Conservation (phyloP, 2,888 invertebrate genomes). For the Lithophane ornitopus region DNA sequence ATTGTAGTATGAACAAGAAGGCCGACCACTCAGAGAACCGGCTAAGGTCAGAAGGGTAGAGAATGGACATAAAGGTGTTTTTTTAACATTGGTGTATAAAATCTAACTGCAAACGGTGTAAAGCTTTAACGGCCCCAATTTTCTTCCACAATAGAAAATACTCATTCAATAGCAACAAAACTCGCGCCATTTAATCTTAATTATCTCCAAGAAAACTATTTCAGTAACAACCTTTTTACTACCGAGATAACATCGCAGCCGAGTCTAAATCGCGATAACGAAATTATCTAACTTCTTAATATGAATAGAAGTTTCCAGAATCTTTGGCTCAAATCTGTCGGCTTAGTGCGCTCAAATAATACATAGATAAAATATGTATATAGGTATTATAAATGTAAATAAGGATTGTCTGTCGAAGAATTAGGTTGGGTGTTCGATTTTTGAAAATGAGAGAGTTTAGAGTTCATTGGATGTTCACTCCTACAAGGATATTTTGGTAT, state of each 20-base stretch:
- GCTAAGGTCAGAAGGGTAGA: background rate
- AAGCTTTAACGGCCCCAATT: slow-evolving; percentile 19
- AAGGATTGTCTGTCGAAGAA: background rate
- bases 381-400: slow-evolving; percentile 40
- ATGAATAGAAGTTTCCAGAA: slow-evolving; percentile 58
- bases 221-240: slow-evolving; percentile 54
- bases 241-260: slow-evolving; percentile 54
- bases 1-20: background rate
- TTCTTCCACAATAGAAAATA: slow-evolving; percentile 45
- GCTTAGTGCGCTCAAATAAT: slow-evolving; percentile 20
- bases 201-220: slow-evolving; percentile 54
- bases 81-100: background rate
- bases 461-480: background rate
- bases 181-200: slow-evolving; percentile 34
- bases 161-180: slow-evolving; percentile 34
- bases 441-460: background rate
- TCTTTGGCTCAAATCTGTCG: slow-evolving; percentile 29
- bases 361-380: slow-evolving; percentile 24
- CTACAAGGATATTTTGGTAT: too few species aligned
- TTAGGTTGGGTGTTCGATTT: background rate
- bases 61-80: background rate
- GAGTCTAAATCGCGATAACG: slow-evolving; percentile 57
- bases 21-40: background rate
- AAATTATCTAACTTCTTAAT: slow-evolving; percentile 62
- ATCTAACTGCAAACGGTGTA: slow-evolving; percentile 12